Evolutionary conservation across 2,888 invertebrate species (phyloP), one percentile per base, ranked within the genome.

Genomic region (Agonopterix alstromeriana): DNA sequence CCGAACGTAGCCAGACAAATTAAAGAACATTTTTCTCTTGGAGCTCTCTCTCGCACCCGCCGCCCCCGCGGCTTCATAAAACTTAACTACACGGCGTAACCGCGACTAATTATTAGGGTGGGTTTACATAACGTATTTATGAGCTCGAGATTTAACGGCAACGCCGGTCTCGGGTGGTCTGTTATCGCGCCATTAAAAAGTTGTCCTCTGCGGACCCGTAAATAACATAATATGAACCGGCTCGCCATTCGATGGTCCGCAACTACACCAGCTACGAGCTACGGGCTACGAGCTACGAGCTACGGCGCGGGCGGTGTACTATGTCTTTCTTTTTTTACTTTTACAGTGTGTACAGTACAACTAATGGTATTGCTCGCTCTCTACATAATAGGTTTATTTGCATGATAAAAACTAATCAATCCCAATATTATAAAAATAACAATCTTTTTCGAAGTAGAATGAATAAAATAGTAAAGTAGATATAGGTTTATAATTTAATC

Each of bases 71-170:
- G 74, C 72, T 70, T 72, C 83, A 84, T 87, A 87, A 87, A 87
- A 85, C 84, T 84, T 84, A 87, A 87, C 82, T 82, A 79, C 79
- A 73, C 73, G 74, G 77, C 77, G 83, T 84, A 85, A 85, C 84
- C 78, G 74, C 80, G 79, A 83, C 88, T 88, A 88, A 88, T 88
- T 86, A 87, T 87, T 79, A 86, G 86, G 87, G 86, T 82, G 74
- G 84, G 86, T 85, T 87, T 86, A 86, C 88, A 87, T 87, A 85
- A 82, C 81, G 74, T 87, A 88, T 87, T 88, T 87, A 88, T 86
- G 87, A 82, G 80, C 77, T 74, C 68, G 81, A 84, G 86, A 86
- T 88, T 87, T 85, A 83, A 82, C 81, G 78, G 76, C 73, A 75
- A 61, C 70, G 69, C 68, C 67, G 73, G 77, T 82, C 85, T 84